A percentile compares a stretch with the other conserved stretches of the same genome.
These are phyloP conservation scores for Aphis gossypii DNA, from an alignment of 1,140 invertebrate genomes.

Conservation along the genomic window DNA sequence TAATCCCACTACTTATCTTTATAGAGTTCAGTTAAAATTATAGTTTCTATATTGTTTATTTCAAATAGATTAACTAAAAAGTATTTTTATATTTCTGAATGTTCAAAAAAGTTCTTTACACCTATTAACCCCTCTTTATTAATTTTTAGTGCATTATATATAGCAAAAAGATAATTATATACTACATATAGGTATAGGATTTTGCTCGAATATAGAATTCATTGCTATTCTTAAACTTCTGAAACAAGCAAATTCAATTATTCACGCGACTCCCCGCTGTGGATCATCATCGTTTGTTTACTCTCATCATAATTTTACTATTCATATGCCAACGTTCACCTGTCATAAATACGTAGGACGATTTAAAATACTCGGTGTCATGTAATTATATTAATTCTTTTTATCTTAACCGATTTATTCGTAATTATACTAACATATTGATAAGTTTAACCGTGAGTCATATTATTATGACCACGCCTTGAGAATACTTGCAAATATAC, in stretches of 20 bases:
- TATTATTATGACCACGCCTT: background rate
- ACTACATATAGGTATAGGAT: background rate
- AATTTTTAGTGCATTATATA: background rate
- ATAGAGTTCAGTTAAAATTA: background rate
- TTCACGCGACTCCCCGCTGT: background rate
- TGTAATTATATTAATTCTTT: background rate
- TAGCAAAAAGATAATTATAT: background rate
- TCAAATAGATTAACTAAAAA: background rate
- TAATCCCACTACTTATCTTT: background rate
- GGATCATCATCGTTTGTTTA: conserved; percentile 36
- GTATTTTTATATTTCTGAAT: background rate
- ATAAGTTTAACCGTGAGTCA: background rate
- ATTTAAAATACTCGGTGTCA: conserved; percentile 33
- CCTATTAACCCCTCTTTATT: background rate
- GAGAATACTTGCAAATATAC: background rate
- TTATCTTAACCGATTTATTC: background rate
- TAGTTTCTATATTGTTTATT: background rate
- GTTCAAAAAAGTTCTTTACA: background rate
- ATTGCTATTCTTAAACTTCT: background rate
- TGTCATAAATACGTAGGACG: background rate
- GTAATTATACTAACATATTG: background rate
- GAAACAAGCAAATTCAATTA: conserved; percentile 35
- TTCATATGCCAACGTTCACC: background rate
- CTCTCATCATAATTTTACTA: background rate
- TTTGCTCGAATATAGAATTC: background rate